phyloP scores from a whole-genome alignment of 2,888 invertebrate species.

The Sarcophaga rosellei region DNA sequence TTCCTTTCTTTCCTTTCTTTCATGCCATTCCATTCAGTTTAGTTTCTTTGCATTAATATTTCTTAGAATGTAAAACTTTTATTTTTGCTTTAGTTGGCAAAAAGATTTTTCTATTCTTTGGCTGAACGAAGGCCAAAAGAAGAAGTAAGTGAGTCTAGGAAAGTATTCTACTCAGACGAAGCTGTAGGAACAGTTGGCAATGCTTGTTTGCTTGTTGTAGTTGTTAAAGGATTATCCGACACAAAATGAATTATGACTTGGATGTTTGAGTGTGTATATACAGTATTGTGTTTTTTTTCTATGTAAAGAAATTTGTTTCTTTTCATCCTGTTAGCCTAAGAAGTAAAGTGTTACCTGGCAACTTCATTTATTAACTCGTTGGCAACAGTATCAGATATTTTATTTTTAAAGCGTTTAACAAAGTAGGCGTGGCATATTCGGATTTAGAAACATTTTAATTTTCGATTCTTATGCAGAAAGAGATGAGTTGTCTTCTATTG shows the following conservation, averaged over 20 bases:
- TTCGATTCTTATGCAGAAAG: no score
- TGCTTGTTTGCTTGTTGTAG: background rate
- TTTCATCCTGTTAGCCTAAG: no score
- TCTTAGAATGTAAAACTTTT: constrained; percentile 41
- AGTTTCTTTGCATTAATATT: constrained; percentile 39
- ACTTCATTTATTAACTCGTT: no score
- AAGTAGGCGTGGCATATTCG: no score
- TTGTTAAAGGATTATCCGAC: constrained; percentile 67
- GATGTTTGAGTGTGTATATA: constrained; percentile 25
- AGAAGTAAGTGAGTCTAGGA: constrained; percentile 27
- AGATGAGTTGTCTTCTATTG: no score
- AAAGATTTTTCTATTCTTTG: constrained; percentile 15
- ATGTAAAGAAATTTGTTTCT: no score
- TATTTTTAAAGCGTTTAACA: no score
- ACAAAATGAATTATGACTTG: constrained; percentile 68
- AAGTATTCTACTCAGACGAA: constrained; percentile 41
- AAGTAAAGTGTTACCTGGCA: no score
- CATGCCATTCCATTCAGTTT: background rate
- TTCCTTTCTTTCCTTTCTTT: background rate
- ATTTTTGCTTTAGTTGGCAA: constrained; percentile 61
- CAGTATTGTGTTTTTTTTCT: constrained; percentile 3
- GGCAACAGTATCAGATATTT: no score
- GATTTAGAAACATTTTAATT: no score
- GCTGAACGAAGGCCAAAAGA: constrained; percentile 1
- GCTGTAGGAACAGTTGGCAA: constrained; percentile 48